Base-by-base conservation (phyloP, 2,113 vertebrate species). In the Progne subis region DNA sequence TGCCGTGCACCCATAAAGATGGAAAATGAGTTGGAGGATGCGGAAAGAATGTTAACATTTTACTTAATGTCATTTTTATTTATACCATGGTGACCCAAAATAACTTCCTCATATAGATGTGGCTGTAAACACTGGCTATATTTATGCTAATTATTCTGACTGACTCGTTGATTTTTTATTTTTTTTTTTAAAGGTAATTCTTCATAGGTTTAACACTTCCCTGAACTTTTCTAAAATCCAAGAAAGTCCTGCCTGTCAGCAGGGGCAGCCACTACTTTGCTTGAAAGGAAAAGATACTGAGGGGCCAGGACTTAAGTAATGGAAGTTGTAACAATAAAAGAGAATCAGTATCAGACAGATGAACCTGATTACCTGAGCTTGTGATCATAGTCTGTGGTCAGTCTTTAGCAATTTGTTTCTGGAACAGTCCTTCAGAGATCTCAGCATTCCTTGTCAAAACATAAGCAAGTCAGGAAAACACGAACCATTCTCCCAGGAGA, bases 131-230 rank as follows among this genome's bases (percentile, higher is more conserved):
- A 83, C 19, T n/a, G 24, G 17, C 55, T 67, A 34, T 65, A 41
- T 90, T 93, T 93, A 78, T 83, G 31, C 44, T 79, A 86, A 49
- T 86, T 86, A 88, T 78, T 94, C 60, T 90, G 43, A 37, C 67
- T 69, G 28, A 69, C 31, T 92, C 50, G 24, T 28, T 78, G 64
- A 67, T 78, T 84, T 74, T 94, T 69, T n/a, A n/a, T 89, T 44
- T 44, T 44, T 44, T 44, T 44, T 44, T 44, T 95, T 34, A 32
- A 64, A 93, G 86, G 53, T 64, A 90, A 50, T 59, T 88, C 26
- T 80, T 88, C 23, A 70, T 31, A 56, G 5, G 16, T 75, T 70
- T 65, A 88, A n/a, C 44, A 57, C 9, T 43, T 82, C n/a, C 34
- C 23, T 68, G 44, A 92, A 80, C 50, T 90, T 94, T 41, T 55